Percentiles rank a stretch among this genome's conserved stretches.
These are phyloP conservation scores for Xiphorhynchus elegans DNA, from an alignment of 2,113 vertebrate species.

Conservation along the genomic window DNA sequence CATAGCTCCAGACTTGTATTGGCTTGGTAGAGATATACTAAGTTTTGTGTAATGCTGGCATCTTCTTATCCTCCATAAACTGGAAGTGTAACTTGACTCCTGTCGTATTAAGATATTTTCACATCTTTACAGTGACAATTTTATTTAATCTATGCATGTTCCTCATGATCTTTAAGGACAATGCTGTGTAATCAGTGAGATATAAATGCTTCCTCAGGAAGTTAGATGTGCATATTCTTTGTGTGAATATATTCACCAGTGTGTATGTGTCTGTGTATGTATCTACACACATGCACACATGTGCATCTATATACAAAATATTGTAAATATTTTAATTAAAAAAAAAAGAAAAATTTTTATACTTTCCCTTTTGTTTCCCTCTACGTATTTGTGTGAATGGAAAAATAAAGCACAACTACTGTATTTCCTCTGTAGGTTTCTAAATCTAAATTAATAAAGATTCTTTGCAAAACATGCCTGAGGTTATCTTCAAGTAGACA, in stretches of 20 bases:
- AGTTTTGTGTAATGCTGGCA: background rate
- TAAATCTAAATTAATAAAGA: slow-evolving; percentile 7
- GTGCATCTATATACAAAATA: background rate
- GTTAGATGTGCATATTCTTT: background rate
- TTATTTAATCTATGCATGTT: background rate
- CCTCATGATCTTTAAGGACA: background rate
- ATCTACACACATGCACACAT: background rate
- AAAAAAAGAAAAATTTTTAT: background rate
- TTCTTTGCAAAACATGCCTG: background rate
- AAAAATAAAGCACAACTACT: background rate
- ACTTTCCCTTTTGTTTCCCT: background rate
- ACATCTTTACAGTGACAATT: background rate
- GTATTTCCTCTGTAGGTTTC: background rate
- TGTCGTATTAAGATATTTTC: background rate
- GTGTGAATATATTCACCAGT: background rate
- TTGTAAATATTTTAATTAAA: background rate
- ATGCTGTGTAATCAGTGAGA: background rate
- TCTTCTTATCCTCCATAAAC: slow-evolving; percentile 15
- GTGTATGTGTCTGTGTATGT: background rate
- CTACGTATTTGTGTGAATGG: background rate
- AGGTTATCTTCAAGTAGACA: background rate
- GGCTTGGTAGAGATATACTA: background rate
- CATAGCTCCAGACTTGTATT: background rate
- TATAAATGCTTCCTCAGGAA: background rate
- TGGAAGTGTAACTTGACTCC: background rate